Evolutionary conservation across 1,140 invertebrate species (phyloP).

Genomic region (Andricus grossulariae): DNA sequence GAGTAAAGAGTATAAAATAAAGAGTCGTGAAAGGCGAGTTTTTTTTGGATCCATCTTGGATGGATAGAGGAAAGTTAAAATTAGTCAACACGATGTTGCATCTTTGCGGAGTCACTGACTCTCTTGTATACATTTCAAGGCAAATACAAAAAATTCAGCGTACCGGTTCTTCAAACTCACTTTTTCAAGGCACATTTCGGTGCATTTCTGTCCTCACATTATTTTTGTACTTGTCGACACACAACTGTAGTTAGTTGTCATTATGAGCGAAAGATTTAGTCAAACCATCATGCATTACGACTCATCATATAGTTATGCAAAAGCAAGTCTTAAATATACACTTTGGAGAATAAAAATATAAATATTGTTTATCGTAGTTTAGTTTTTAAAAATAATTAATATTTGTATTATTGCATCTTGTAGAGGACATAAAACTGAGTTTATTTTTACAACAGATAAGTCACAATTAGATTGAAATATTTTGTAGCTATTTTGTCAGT

Average conservation of each 20-base stretch:
- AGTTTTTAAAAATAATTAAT: no score
- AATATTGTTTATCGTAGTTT: no score
- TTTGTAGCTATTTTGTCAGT: no score
- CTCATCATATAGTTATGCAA: constrained; percentile 1
- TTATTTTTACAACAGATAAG: no score
- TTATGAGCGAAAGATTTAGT: background rate
- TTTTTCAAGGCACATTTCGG: background rate
- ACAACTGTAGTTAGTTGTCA: constrained; percentile 4
- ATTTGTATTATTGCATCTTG: no score
- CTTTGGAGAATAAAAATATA: background rate
- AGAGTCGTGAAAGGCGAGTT: background rate
- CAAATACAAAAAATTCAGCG: constrained; percentile 53
- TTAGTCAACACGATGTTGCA: constrained; percentile 53
- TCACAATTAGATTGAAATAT: no score
- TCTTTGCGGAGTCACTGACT: constrained; percentile 58
- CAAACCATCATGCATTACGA: constrained; percentile 1
- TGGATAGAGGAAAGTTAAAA: constrained; percentile 57
- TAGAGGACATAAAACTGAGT: no score
- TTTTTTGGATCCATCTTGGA: constrained; percentile 51
- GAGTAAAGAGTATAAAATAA: no score
- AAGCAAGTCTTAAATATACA: background rate
- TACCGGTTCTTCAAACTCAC: constrained; percentile 11
- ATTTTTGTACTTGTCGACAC: constrained; percentile 23
- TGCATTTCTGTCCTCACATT: constrained; percentile 11
- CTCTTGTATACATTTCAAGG: constrained; percentile 44